Evolutionary conservation across 1,140 invertebrate species (phyloP).

Genomic region (Asbolus verrucosus): DNA sequence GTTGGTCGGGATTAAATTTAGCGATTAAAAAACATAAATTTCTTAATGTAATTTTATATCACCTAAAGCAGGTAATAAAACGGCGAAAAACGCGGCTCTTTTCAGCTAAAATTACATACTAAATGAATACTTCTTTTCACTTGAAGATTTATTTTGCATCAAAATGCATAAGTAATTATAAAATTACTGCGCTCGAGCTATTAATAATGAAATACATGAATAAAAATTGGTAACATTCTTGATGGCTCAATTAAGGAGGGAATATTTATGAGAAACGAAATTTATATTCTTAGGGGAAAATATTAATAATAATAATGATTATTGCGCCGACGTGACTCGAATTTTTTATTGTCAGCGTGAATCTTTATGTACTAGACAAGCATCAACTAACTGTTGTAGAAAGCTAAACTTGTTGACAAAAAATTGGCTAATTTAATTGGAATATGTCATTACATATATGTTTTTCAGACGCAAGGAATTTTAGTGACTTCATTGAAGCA

Average conservation of each 20-base stretch:
- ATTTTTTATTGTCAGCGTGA: background rate
- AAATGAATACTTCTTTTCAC: constrained; percentile 26
- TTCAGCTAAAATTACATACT: constrained; percentile 29
- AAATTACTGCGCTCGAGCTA: constrained; percentile 23
- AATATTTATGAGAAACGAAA: constrained; percentile 38
- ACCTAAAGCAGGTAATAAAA: constrained; percentile 29
- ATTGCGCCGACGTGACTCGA: background rate
- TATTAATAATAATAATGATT: constrained; percentile 3
- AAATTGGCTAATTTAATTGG: too few relatives aligned
- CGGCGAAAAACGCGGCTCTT: constrained; percentile 11
- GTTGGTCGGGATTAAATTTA: too few relatives aligned
- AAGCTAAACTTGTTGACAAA: too few relatives aligned
- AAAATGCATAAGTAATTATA: constrained; percentile 42
- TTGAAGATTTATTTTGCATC: constrained; percentile 25
- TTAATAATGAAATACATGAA: constrained; percentile 36
- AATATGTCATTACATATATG: too few relatives aligned
- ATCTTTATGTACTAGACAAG: too few relatives aligned
- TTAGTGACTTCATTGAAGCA: too few relatives aligned
- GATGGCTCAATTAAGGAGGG: constrained; percentile 39
- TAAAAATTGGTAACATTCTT: constrained; percentile 34
- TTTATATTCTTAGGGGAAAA: background rate
- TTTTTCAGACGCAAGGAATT: too few relatives aligned
- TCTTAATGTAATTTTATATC: constrained; percentile 19
- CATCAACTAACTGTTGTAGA: too few relatives aligned
- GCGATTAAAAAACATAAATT: constrained; percentile 22